Conservation (phyloP, 2,113 vertebrate species). For the Macroglossus sobrinus region DNA sequence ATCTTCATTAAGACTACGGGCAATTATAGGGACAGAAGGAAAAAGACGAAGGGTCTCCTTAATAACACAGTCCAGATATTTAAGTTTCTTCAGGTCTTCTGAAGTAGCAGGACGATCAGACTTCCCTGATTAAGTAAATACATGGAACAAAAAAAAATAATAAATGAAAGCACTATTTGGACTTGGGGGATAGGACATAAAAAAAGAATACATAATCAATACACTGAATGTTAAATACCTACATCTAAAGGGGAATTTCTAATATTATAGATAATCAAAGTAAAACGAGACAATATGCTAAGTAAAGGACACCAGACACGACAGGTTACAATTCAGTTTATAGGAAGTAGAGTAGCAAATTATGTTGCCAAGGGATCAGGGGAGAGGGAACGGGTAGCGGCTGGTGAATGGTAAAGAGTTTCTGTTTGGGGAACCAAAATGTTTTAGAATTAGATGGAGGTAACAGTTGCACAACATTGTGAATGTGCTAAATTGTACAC, state of each 20-base stretch:
- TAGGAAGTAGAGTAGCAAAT: background rate
- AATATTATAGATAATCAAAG: background rate
- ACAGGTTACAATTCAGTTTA: background rate
- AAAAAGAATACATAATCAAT: background rate
- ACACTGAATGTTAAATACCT: background rate
- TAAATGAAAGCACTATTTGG: background rate
- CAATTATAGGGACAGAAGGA: constrained; percentile 95
- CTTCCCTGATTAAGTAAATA: constrained; percentile 77
- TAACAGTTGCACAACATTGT: background rate
- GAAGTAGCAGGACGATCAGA: constrained; percentile 81
- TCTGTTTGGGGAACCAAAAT: background rate
- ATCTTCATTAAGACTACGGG: constrained; percentile 87
- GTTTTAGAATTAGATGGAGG: background rate
- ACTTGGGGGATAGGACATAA: background rate
- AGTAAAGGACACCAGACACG: background rate
- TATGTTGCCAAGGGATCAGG: no score
- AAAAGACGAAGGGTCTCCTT: constrained; percentile 94
- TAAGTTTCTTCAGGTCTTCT: constrained; percentile 92
- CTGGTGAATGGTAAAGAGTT: background rate
- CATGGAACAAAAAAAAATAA: background rate
- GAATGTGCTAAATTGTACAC: background rate
- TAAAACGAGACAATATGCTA: background rate
- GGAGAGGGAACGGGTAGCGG: background rate
- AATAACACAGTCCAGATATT: constrained; percentile 93
- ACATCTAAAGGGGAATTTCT: background rate